Evolutionary conservation across 1,140 invertebrate species (phyloP), one percentile per base, ranked within the genome.

Genomic region (Aphidius ervi): DNA sequence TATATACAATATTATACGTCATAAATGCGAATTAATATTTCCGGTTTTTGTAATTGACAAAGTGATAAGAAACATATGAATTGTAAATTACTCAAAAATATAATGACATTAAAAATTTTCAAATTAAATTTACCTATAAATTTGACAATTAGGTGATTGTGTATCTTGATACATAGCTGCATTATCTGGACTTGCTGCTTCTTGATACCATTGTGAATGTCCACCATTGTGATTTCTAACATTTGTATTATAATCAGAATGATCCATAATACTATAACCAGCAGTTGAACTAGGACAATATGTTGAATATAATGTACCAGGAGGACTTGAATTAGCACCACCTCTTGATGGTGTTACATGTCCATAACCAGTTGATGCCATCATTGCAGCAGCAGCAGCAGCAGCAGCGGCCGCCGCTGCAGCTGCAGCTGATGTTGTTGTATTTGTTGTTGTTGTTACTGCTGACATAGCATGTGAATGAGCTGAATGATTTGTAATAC

Each of bases 291-390:
- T 67, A 63, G 81, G 64, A 75, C 80, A 82, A 60, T 80, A 83
- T 5, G 79, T 74, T n/a, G 81, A 72, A 59, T 80, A 80, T 75
- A 80, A 78, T 67, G 81, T 81, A 61, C 82, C 70, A 57, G 81
- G 74, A 0, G 85, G 78, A 16, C 81, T 79, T 0, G 82, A 75
- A 47, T 83, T 83, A 31, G 23, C 4, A 31, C 23, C 23, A 41
- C 81, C 80, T 43, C 83, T 77, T n/a, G 74, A 68, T 0, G 74
- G 63, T 10, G 74, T 71, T 5, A 70, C 67, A 59, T 77, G 77
- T 0, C 81, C 78, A 65, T 84, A 86, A 4, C 82, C 83, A 63
- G 84, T 86, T 55, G 84, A 84, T 0, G 72, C 74, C 75, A 78
- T 79, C 73, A 76, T 77, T 6, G 76, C 77, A 3, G 74, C 74